Evolutionary conservation across 2,113 vertebrate genomes (phyloP).

Genomic region (Lates calcarifer): DNA sequence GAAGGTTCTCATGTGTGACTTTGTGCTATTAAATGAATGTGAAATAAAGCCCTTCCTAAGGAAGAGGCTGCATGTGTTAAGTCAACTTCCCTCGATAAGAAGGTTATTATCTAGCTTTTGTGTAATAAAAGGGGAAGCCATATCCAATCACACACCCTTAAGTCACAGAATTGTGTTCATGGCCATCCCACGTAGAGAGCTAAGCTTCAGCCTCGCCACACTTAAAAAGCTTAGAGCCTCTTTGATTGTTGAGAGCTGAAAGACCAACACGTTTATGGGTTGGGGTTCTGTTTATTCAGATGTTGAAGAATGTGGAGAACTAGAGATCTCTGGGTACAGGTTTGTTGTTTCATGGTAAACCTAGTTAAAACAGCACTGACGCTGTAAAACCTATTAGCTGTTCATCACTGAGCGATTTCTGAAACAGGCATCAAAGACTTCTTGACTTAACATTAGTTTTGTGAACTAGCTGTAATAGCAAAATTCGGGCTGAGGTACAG

Average conservation of each 20-base stretch:
- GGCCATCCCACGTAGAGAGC: conserved; percentile 25
- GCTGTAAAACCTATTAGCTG: neutral
- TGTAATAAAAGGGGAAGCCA: conserved; percentile 8
- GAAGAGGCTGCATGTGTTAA: neutral
- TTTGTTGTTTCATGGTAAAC: neutral
- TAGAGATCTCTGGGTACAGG: neutral
- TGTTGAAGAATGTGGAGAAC: neutral
- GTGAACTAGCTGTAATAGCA: neutral
- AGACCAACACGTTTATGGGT: conserved; percentile 41
- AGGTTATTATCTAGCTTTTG: conserved; percentile 23
- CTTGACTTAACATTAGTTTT: conserved; percentile 5
- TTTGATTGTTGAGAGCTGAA: conserved; percentile 32
- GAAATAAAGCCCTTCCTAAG: neutral
- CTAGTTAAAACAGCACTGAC: conserved; percentile 11
- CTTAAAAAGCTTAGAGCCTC: conserved; percentile 49
- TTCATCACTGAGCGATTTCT: neutral
- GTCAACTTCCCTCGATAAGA: neutral
- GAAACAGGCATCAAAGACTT: neutral
- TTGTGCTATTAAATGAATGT: neutral
- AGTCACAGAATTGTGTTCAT: conserved; percentile 31
- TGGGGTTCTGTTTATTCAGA: conserved; percentile 35
- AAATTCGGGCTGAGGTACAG: conserved; percentile 15
- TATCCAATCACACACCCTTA: conserved; percentile 33
- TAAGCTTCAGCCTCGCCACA: conserved; percentile 40
- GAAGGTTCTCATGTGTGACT: neutral